Conservation (phyloP, 2,797 vertebrate species). For the Chaetophractus vellerosus region DNA sequence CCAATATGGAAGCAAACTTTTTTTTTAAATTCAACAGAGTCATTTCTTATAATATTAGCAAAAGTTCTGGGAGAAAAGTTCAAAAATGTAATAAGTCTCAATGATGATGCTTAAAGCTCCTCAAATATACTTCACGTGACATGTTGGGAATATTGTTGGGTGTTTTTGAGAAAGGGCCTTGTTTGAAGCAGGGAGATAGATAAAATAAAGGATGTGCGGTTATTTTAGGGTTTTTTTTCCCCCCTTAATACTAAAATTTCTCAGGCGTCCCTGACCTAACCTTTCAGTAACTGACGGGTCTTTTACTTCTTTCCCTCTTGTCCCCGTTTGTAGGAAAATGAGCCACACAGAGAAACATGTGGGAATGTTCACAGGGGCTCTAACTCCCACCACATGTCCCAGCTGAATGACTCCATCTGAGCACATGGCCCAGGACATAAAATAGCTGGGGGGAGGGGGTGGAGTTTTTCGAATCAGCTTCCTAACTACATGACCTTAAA, state of each 20-base stretch:
- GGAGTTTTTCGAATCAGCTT: background rate
- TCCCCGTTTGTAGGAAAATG: too few relatives aligned
- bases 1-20: too few relatives aligned
- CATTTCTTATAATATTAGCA: background rate
- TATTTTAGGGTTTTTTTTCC: background rate
- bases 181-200: background rate
- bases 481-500: background rate
- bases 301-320: fast-evolving
- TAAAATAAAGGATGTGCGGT: background rate
- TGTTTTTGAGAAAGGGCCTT: background rate
- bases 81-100: background rate
- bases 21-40: background rate
- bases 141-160: background rate
- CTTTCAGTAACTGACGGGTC: fast-evolving
- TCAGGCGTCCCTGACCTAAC: background rate
- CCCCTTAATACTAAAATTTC: fast-evolving
- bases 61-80: background rate
- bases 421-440: background rate
- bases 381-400: background rate
- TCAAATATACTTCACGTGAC: background rate
- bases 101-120: fast-evolving
- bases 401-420: fast-evolving
- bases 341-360: too few relatives aligned
- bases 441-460: too few relatives aligned
- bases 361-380: too few relatives aligned